Base-by-base conservation (phyloP, 2,888 invertebrate genomes). In the Adela reaumurella region DNA sequence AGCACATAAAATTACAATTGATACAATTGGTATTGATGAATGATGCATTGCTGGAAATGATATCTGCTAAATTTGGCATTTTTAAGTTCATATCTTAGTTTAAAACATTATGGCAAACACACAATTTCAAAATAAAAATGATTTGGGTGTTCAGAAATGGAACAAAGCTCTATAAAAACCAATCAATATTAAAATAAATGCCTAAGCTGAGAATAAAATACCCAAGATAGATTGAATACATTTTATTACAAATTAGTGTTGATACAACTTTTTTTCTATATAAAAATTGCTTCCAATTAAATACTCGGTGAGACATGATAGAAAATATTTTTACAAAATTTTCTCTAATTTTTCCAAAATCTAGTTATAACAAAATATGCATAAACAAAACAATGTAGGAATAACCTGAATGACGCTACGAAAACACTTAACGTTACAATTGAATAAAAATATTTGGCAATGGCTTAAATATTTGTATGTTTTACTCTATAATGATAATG, bases 101-200 rank as follows among this genome's bases (percentile, higher is more conserved):
- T 4, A 24, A 24, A 52, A 58, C 69, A 70, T 72, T 72, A 65
- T 76, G 78, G 78, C 78, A 78, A 78, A 78, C 78, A 67, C 72
- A 78, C 78, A 76, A 76, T 64, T 8, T 41, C 29, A 24, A 11
- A 19, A 19, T 14, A 8, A 35, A 35, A 35, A 14, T 19, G 19
- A n/a, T 35, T 17, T 50, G 5, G 14, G 17, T 48, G n/a, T 43
- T 24, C 35, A 35, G 35, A 35, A 24, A 24, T 24, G 24, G 24
- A 6, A 24, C 4, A 24, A 47, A 47, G 43, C 50, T 45, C 35
- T 44, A 45, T 46, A 49, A 50, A 49, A 51, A 47, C 42, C 46
- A 54, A 53, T 50, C 50, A 43, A 48, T n/a, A n/a, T n/a, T n/a
- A n/a, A 51, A 41, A 46, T 50, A 43, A 20, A 46, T 42, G 24